Percentiles rank a stretch among this genome's conserved stretches.
phyloP scores from a whole-genome alignment of 1,140 invertebrate genomes.

The Papilio glaucus region DNA sequence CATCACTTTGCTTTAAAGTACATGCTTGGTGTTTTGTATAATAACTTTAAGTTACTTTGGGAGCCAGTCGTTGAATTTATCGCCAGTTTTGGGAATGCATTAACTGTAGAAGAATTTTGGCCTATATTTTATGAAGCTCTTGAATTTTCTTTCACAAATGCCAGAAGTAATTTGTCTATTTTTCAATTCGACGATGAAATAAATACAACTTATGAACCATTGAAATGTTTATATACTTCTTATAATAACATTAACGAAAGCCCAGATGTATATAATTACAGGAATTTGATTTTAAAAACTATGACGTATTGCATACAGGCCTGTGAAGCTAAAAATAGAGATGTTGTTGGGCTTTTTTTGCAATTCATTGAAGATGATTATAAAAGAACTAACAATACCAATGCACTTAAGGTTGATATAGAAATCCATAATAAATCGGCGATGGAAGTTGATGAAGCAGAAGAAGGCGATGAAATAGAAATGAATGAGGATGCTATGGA shows the following conservation, averaged over 20 bases:
- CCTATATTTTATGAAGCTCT: slow-evolving; percentile 87
- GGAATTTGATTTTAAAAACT: slow-evolving; percentile 91
- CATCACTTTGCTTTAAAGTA: slow-evolving; percentile 88
- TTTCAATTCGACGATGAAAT: slow-evolving; percentile 70
- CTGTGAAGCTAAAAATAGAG: slow-evolving; percentile 90
- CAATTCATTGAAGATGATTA: slow-evolving; percentile 89
- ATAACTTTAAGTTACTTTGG: slow-evolving; percentile 96
- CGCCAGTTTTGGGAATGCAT: slow-evolving; percentile 87
- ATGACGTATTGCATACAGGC: slow-evolving; percentile 89
- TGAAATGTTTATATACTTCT: slow-evolving; percentile 66
- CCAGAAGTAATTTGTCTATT: slow-evolving; percentile 64
- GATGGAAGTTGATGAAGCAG: slow-evolving; percentile 67
- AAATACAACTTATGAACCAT: slow-evolving; percentile 54
- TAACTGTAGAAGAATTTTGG: slow-evolving; percentile 91
- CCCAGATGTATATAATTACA: slow-evolving; percentile 89
- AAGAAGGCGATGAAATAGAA: slow-evolving; percentile 60
- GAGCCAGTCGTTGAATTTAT: slow-evolving; percentile 91
- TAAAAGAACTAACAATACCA: slow-evolving; percentile 65
- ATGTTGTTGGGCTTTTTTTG: slow-evolving; percentile 90
- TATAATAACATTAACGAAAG: slow-evolving; percentile 82
- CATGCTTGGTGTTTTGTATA: slow-evolving; percentile 91
- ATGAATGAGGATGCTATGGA: slow-evolving; percentile 58
- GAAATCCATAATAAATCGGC: slow-evolving; percentile 56
- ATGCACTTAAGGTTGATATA: slow-evolving; percentile 70
- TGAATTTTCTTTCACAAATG: slow-evolving; percentile 66